A percentile compares a stretch with the other conserved stretches of the same genome.
These are phyloP conservation scores for Saccostrea echinata DNA, from an alignment of 1,140 invertebrate species.

Conservation along the genomic window DNA sequence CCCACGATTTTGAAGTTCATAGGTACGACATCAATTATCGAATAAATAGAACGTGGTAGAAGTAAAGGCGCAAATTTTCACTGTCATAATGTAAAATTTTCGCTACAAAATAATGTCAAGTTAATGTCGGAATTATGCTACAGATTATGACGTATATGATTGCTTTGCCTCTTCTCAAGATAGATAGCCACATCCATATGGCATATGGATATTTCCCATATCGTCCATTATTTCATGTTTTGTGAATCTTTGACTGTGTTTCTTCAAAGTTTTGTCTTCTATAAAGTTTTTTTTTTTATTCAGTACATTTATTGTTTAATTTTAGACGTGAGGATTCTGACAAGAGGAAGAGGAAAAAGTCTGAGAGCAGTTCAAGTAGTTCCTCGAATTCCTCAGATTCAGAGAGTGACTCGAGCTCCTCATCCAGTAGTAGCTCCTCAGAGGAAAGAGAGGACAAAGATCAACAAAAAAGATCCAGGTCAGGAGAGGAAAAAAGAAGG, in stretches of 20 bases:
- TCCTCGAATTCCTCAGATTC: background rate
- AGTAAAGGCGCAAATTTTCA: background rate
- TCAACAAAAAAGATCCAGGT: background rate
- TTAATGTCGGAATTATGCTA: background rate
- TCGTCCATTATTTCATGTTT: background rate
- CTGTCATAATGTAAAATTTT: background rate
- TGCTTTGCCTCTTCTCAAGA: background rate
- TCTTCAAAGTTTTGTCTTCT: background rate
- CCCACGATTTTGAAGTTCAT: background rate
- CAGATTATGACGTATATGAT: background rate
- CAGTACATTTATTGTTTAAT: background rate
- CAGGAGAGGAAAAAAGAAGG: background rate
- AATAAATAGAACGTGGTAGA: background rate
- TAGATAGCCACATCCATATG: background rate
- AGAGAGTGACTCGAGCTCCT: background rate
- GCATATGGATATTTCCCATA: constrained; percentile 23
- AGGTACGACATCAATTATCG: background rate
- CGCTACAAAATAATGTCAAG: background rate
- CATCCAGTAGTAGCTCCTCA: constrained; percentile 5
- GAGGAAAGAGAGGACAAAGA: background rate
- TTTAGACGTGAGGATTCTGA: constrained; percentile 4
- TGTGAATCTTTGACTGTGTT: background rate
- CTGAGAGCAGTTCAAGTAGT: constrained; percentile 11
- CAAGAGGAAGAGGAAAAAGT: constrained; percentile 5
- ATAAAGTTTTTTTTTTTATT: background rate